Conservation (phyloP, 2,113 vertebrate genomes). For the Pyrgilauda ruficollis region DNA sequence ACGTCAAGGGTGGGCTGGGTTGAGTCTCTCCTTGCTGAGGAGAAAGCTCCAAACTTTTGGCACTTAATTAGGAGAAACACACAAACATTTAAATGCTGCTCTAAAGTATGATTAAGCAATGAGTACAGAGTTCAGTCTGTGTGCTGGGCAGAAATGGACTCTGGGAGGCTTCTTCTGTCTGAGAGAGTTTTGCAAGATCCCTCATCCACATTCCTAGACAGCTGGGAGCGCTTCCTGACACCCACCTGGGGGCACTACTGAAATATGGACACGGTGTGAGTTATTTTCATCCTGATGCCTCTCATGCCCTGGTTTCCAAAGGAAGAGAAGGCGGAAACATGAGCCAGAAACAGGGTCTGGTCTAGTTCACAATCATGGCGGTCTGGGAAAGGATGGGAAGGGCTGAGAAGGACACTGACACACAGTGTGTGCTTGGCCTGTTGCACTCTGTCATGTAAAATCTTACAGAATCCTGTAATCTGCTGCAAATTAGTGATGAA, state of each 20-base stretch:
- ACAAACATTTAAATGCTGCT: background rate
- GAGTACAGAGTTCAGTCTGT: background rate
- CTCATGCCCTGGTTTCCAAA: background rate
- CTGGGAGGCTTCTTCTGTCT: background rate
- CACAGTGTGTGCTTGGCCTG: background rate
- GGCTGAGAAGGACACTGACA: background rate
- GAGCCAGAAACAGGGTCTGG: background rate
- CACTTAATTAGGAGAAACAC: constrained; percentile 1
- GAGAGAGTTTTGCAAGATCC: background rate
- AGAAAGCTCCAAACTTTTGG: background rate
- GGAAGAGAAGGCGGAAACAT: background rate
- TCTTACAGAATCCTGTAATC: background rate
- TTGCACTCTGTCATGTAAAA: background rate
- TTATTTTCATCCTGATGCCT: background rate
- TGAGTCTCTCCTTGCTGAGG: background rate
- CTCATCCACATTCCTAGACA: background rate
- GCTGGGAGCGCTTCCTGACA: background rate
- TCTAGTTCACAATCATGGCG: background rate
- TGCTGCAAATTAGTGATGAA: background rate
- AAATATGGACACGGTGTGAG: fast-evolving
- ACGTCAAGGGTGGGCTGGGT: background rate
- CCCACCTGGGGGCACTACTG: fast-evolving
- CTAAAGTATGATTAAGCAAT: background rate
- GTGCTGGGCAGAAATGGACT: background rate
- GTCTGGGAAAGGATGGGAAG: background rate